Evolutionary conservation across 2,113 vertebrate species (phyloP), one percentile per base, ranked within the genome.

Genomic region (Morone saxatilis): DNA sequence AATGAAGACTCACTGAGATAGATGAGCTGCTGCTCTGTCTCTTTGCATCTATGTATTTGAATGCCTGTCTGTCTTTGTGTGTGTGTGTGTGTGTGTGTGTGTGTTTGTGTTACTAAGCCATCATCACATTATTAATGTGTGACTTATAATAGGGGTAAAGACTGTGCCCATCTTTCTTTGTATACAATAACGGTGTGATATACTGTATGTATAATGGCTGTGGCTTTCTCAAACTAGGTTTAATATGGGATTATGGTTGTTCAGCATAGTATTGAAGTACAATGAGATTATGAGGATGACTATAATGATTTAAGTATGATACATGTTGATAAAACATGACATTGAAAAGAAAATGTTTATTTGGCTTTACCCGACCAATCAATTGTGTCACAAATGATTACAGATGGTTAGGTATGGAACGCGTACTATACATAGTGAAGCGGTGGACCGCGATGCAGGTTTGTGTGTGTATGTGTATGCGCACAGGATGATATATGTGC

Each of bases 1-100:
- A 87, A 87, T 83, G 61, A 89, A 83, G 78, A 77, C 78, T 72
- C 78, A 76, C 71, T 70, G 57, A 86, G 86, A 90, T 78, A 51
- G 78, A 91, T 90, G 71, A 63, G 70, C 50, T 60, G 16, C 60
- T 75, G 45, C 78, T 48, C 62, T 50, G 20, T 65, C 56, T 74
- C 40, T 76, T 22, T 60, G 53, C 70, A 16, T 76, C 25, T 68
- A 36, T 62, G 31, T 74, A 36, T 78, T 47, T 54, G 14, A 65
- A 56, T 80, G 69, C n/a, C 7, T 77, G 9, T 51, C 31, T 62
- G 20, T 65, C 20, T 53, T 38, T 25, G 59, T 76, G 60, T 45
- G 22, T 54, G 12, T 54, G 22, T 31, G 22, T 48, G 8, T 14
- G 36, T 59, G n/a, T 66, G 14, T 54, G 22, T 17, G 60, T 67